Conservation (phyloP, 2,888 invertebrate genomes). For the Lithodes maja region DNA sequence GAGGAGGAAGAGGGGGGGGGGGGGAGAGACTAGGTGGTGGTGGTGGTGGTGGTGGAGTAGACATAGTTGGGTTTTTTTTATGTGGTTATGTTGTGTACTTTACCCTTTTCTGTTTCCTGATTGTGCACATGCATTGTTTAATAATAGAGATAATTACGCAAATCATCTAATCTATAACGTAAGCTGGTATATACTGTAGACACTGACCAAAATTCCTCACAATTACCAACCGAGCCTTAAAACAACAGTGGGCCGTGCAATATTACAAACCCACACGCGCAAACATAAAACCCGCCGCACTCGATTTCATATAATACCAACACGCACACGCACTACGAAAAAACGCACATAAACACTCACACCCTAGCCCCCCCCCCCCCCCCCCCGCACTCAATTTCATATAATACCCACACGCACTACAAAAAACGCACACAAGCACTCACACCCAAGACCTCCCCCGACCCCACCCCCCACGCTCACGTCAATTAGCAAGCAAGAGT, state of each 20-base stretch:
- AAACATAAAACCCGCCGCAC: neutral
- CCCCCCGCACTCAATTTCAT: neutral
- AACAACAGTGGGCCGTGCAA: too few species aligned
- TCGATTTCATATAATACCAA: neutral
- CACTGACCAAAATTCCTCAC: too few species aligned
- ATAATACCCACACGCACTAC: neutral
- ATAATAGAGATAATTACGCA: too few species aligned
- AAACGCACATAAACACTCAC: neutral
- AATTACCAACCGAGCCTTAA: too few species aligned
- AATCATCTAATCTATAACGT: too few species aligned
- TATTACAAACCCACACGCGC: neutral
- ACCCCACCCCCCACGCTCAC: neutral
- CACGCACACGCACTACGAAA: neutral
- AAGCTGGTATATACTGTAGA: too few species aligned
- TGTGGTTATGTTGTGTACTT: neutral
- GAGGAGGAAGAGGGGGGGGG: neutral
- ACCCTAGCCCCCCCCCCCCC: neutral
- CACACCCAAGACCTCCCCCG: neutral
- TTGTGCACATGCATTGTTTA: too few species aligned
- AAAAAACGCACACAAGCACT: neutral
- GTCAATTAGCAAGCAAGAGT: neutral
- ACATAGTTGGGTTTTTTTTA: neutral
- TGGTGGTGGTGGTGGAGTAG: neutral
- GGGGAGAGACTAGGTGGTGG: neutral
- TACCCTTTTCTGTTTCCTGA: too few species aligned